These are phyloP conservation scores for Sphaeridia pumilis DNA, from an alignment of 2,888 invertebrate species.

Conservation along the genomic window DNA sequence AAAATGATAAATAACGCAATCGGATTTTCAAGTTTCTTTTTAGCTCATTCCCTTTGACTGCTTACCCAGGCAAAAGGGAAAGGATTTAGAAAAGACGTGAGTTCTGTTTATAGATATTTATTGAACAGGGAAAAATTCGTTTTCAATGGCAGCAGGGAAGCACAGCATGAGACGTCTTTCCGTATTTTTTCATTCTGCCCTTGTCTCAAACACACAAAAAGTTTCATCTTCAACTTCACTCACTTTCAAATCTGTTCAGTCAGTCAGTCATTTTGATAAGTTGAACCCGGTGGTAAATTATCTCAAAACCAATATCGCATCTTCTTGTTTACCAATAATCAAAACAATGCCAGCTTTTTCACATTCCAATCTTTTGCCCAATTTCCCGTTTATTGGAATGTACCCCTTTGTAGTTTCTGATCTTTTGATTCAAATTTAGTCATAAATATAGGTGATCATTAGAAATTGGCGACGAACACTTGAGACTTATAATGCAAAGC, in stretches of 20 bases:
- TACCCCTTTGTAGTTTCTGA: too few relatives aligned
- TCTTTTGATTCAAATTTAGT: too few relatives aligned
- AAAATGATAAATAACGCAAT: too few relatives aligned
- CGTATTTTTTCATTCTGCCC: conserved; percentile 37
- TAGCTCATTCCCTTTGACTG: too few relatives aligned
- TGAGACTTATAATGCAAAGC: too few relatives aligned
- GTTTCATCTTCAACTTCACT: conserved; percentile 35
- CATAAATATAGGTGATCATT: too few relatives aligned
- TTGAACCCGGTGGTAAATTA: neutral
- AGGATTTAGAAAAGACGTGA: too few relatives aligned
- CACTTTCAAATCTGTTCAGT: conserved; percentile 13
- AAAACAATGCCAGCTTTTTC: neutral
- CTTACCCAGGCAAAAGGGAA: too few relatives aligned
- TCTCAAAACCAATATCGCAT: neutral
- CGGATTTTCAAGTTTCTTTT: too few relatives aligned
- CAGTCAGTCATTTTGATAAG: conserved; percentile 6
- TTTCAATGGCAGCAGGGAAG: conserved; percentile 37
- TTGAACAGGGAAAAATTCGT: conserved; percentile 36
- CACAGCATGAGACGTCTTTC: conserved; percentile 36
- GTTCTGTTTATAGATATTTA: too few relatives aligned
- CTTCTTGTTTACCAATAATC: too few relatives aligned
- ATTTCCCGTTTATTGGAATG: neutral
- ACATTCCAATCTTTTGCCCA: neutral
- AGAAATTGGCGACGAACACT: too few relatives aligned
- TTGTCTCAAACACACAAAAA: conserved; percentile 36